Base-by-base conservation (phyloP, 2,113 vertebrate genomes). In the Sceloporus undulatus region DNA sequence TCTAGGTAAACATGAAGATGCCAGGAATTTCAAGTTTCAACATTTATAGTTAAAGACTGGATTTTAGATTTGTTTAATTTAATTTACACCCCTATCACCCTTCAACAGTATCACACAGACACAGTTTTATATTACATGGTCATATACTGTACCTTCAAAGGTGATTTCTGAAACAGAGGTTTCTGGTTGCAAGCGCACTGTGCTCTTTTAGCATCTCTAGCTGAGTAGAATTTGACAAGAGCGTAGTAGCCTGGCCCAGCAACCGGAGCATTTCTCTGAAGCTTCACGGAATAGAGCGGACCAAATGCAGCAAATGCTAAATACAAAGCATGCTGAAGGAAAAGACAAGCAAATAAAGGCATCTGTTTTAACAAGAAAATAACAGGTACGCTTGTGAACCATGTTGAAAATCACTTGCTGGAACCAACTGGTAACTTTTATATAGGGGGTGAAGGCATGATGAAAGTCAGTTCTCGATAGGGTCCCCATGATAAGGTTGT, bases 201-300 rank as follows among this genome's bases (percentile, higher is more conserved):
- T 3, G 98, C 97, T 87, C 90, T 92, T 2, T 89, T 56, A 0
- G 98, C 97, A 48, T 97, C 97, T 18, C 86, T 85, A 0, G 96
- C 93, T 0, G 96, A 98, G 87, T 96, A 98, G 90, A 98, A 98
- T 92, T 97, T 98, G 65, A 98, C 14, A 38, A 98, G 4, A 1
- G 97, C 96, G 0, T 96, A 97, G 94, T 94, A 98, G 0, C 97
- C 97, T 0, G 97, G 97, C 0, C 92, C 62, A 0, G 91, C 95
- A 62, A 95, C 95, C 0, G 94, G 88, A 0, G 96, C 95, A 0
- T 97, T 97, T 5, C 94, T 95, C 89, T 86, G 93, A 6, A 96
- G 94, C 74, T 97, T 96, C 68, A 98, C n/a, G 0, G 97, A 96
- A 94, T 98, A 97, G 4, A 98, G 95, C 0, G 92, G 97, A 18